Conservation (phyloP, 2,888 invertebrate genomes). For the Beris morrisii region DNA sequence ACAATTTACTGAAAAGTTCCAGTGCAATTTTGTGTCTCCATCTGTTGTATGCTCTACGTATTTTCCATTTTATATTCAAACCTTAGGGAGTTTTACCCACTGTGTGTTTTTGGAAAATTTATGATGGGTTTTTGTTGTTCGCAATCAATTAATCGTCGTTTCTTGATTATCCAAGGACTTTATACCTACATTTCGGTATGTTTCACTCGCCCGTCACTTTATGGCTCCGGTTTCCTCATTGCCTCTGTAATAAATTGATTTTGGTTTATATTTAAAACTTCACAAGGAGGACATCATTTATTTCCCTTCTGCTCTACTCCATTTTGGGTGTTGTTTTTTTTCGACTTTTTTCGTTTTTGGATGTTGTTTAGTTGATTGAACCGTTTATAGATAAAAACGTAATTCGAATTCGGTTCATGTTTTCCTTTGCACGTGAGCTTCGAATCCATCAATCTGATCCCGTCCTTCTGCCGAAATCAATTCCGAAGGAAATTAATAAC, state of each 20-base stretch:
- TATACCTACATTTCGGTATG: neutral
- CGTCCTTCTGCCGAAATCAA: conserved; percentile 34
- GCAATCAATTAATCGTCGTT: conserved; percentile 23
- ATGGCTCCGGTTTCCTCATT: neutral
- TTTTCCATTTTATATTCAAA: neutral
- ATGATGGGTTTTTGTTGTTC: conserved; percentile 28
- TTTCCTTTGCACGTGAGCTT: conserved; percentile 32
- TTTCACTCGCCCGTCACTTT: neutral
- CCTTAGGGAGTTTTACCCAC: conserved; percentile 1
- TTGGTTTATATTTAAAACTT: conserved; percentile 25
- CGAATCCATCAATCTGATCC: conserved; percentile 36
- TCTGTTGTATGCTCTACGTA: neutral
- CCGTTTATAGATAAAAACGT: conserved; percentile 21
- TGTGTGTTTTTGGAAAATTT: conserved; percentile 17
- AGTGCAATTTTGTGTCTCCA: conserved; percentile 13
- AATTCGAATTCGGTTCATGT: conserved; percentile 34
- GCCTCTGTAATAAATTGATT: conserved; percentile 25
- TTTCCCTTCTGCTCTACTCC: conserved; percentile 5
- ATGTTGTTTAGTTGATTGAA: conserved; percentile 3
- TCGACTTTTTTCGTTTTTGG: neutral
- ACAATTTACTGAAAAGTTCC: conserved; percentile 31
- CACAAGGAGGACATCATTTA: conserved; percentile 31
- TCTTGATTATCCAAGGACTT: neutral
- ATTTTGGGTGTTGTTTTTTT: conserved; percentile 11
- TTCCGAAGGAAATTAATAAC: conserved; percentile 38